Base-by-base conservation (phyloP, 2,797 vertebrate genomes). In the Xiphorhynchus erythropygius region DNA sequence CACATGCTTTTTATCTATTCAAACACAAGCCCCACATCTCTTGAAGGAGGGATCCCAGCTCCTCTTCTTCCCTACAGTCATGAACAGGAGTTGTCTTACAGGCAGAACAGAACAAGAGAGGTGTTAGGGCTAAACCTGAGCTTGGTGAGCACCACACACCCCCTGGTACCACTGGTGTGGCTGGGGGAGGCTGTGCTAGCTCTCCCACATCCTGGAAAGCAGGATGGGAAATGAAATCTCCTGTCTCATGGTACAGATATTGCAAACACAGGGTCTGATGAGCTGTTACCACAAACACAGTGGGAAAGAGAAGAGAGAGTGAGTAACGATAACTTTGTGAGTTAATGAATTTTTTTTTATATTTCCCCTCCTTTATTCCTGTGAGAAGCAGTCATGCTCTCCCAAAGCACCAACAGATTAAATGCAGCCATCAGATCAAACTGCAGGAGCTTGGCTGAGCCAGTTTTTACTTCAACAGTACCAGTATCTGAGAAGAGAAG, bases 161-260 rank as follows among this genome's bases (percentile, higher is more conserved):
- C 18, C 57, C 3, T 3, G 0, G 62, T 3, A 1, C 16, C 1
- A 3, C 81, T 13, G 47, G 30, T 1, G 1, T 23, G 64, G 68
- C 30, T 13, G 35, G 19, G 55, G 67, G 16, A 53, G 47, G 2
- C 5, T 2, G 63, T 30, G 4, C 39, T 28, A 18, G 18, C 39
- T 63, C 53, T 77, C 74, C 86, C 81, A 22, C 78, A 74, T 75
- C 78, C 90, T 60, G 87, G 86, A 88, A 77, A 90, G 78, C 67
- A 56, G 56, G 52, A 90, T 0, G 15, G 86, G 92, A 96, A 95
- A 85, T 27, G 56, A 90, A 77, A 73, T 90, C 78, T 90, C 88
- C 77, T 70, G 67, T 53, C 90, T 90, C 81, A 50, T 35, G 68
- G 73, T 74, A 60, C 56, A 77, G 81, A 86, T 93, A 27, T 67